Evolutionary conservation across 35 echinoderm and acorn worm species (phyloP), one percentile per base, ranked within the genome.

Genomic region (Nesometra sesokonis): DNA sequence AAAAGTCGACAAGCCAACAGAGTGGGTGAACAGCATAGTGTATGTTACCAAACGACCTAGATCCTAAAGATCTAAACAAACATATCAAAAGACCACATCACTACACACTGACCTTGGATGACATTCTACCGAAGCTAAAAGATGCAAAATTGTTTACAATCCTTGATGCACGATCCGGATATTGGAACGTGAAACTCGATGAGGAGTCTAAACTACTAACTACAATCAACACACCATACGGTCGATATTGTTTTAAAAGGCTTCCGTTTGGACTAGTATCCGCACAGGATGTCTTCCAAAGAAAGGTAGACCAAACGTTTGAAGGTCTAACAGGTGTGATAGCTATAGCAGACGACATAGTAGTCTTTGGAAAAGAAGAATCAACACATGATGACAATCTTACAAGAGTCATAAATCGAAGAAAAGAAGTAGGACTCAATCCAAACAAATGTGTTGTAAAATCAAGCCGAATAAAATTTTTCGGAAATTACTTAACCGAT

Each of bases 21-120:
- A 67, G 7, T 67, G 52, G 52, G 52, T 67, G 7, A 67, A 67
- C 23, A 67, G 52, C 52, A 67, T 67, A 17, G 52, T 67, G 52
- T 67, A 67, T 27, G 23, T 67, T 67, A 67, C 52, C 2, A 67
- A 67, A 27, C n/a, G 37, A 35, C 30, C 81, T 83, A 29, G 81
- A 83, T 83, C 81, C 81, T 5, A 83, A 38, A 83, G 81, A 83
- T 39, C 30, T 83, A 39, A 83, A 83, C 35, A 15, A 29, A 83
- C 34, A 35, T 39, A 39, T 83, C 35, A 35, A 37, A 37, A 3
- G 81, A 11, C 81, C 81, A 17, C 52, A 67, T 67, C 79, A 80
- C 32, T 34, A 80, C 13, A 80, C 79, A 36, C 79, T 13, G 35
- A 80, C 79, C 2, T 33, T 80, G 27, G 32, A 80, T 80, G 79